These are phyloP conservation scores for Tachystola acroxantha DNA, from an alignment of 2,888 invertebrate species.

Conservation along the genomic window DNA sequence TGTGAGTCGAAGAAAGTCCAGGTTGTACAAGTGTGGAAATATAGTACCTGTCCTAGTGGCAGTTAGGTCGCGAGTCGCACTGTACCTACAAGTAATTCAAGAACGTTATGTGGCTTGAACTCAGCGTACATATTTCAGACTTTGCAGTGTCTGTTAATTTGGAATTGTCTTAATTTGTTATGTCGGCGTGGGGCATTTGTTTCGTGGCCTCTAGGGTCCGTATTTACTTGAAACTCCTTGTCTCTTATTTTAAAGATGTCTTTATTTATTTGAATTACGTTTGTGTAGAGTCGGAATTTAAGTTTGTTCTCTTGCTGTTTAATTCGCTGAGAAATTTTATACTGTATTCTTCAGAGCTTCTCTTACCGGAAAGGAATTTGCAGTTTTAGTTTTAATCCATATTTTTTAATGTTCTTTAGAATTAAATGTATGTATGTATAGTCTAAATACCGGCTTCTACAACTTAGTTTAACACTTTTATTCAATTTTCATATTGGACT, in stretches of 20 bases:
- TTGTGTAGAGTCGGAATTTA: not conserved
- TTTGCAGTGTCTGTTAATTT: constrained; percentile 64
- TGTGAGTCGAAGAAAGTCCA: constrained; percentile 21
- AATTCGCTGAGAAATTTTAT: too few relatives aligned
- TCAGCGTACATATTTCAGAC: constrained; percentile 54
- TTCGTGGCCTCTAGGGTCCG: constrained; percentile 43
- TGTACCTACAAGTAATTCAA: constrained; percentile 27
- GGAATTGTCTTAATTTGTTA: constrained; percentile 72
- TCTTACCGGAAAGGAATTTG: too few relatives aligned
- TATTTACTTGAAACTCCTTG: constrained; percentile 33
- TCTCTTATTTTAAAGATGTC: constrained; percentile 27
- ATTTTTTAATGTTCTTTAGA: too few relatives aligned
- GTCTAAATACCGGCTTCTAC: too few relatives aligned
- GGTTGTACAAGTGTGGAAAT: constrained; percentile 20
- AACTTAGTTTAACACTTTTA: too few relatives aligned
- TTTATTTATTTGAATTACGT: constrained; percentile 2
- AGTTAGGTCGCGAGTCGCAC: constrained; percentile 38
- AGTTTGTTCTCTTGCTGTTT: not conserved
- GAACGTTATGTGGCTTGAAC: constrained; percentile 40
- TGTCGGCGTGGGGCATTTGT: constrained; percentile 54
- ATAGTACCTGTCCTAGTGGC: constrained; percentile 25
- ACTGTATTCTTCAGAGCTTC: too few relatives aligned
- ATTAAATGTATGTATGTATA: too few relatives aligned
- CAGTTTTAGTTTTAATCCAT: too few relatives aligned
- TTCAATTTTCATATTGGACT: too few relatives aligned